Conservation (phyloP, 1,140 invertebrate species). For the Cheumatopsyche charites region DNA sequence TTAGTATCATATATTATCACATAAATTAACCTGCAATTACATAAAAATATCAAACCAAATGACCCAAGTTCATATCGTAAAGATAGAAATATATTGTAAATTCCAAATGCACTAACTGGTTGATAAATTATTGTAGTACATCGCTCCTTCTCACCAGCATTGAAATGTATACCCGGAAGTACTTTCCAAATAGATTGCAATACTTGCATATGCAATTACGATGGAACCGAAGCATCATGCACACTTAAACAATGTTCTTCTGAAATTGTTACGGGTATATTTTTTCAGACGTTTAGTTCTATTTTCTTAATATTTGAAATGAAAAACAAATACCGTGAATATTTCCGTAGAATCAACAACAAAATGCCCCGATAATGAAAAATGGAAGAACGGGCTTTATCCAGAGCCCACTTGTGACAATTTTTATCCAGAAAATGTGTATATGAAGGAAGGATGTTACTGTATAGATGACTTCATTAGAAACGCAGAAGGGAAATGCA, state of each 20-base stretch:
- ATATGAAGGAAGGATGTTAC: conserved; percentile 20
- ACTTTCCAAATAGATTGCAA: conserved; percentile 57
- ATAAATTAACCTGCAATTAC: no score
- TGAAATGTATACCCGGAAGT: conserved; percentile 52
- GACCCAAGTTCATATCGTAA: no score
- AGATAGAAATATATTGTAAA: no score
- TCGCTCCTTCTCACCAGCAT: neutral
- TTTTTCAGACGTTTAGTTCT: neutral
- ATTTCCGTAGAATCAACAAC: neutral
- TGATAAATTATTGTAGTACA: neutral
- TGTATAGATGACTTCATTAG: conserved; percentile 10
- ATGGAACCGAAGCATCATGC: conserved; percentile 52
- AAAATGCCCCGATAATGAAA: neutral
- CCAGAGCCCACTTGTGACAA: conserved; percentile 24
- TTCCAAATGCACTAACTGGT: no score
- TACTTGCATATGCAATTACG: conserved; percentile 53
- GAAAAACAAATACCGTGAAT: no score
- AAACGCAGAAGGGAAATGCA: conserved; percentile 22
- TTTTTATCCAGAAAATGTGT: neutral
- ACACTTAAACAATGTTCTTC: conserved; percentile 39
- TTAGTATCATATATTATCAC: no score
- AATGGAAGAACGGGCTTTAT: neutral
- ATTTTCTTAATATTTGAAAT: no score
- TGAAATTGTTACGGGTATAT: no score
- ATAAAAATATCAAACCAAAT: no score